These are phyloP conservation scores for Smittia sp. DNA, from an alignment of 2,888 invertebrate species.

Conservation along the genomic window DNA sequence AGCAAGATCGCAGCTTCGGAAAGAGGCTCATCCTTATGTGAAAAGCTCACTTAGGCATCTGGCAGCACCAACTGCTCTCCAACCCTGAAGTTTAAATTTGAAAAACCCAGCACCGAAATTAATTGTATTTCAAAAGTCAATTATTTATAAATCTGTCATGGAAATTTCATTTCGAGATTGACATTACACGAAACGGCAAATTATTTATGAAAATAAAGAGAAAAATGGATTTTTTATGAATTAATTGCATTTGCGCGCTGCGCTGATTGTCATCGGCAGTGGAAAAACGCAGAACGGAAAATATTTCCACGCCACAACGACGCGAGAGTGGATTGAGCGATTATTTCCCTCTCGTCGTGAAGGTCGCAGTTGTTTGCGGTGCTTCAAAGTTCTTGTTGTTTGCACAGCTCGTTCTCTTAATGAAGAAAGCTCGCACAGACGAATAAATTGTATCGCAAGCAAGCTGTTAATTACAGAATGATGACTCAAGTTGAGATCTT, in stretches of 20 bases:
- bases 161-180: constrained; percentile 40
- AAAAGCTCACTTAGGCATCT: too few relatives aligned
- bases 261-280: background rate
- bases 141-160: constrained; percentile 25
- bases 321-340: background rate
- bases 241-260: constrained; percentile 35
- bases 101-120: constrained; percentile 31
- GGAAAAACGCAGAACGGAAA: background rate
- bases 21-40: too few relatives aligned
- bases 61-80: background rate
- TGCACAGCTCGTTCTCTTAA: background rate
- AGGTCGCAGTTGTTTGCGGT: background rate
- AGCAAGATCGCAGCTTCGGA: too few relatives aligned
- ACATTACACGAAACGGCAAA: constrained; percentile 31
- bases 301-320: background rate
- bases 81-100: constrained; percentile 7
- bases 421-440: background rate
- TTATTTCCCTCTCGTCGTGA: background rate
- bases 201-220: background rate
- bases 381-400: background rate
- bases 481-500: constrained; percentile 39
- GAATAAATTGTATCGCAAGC: constrained; percentile 39
- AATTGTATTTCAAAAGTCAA: constrained; percentile 35
- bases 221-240: constrained; percentile 23
- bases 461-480: constrained; percentile 37